phyloP scores from a whole-genome alignment of 2,113 vertebrate genomes.

The Brienomyrus longianalis region DNA sequence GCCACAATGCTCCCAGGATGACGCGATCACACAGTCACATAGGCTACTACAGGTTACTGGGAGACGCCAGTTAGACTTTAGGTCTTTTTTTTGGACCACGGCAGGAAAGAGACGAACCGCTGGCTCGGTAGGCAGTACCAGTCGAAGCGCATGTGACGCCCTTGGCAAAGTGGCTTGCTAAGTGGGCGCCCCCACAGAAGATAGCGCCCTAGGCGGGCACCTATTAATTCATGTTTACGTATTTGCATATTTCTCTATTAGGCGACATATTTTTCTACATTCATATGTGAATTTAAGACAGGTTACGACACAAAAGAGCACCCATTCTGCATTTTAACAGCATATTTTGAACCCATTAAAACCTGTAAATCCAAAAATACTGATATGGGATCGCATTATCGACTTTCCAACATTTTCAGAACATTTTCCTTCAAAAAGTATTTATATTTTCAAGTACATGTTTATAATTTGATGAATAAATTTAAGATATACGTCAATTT shows the following conservation, averaged over 20 bases:
- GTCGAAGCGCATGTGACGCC: not conserved
- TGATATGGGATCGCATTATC: not conserved
- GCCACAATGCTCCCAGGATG: not conserved
- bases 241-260: not conserved
- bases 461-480: not conserved
- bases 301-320: no score
- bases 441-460: not conserved
- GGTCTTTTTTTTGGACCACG: not conserved
- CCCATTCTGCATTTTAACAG: not conserved
- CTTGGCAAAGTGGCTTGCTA: no score
- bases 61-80: not conserved
- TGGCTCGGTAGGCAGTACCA: not conserved
- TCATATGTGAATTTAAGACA: not conserved
- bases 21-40: not conserved
- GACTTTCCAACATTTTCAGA: not conserved
- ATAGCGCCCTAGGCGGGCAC: not conserved
- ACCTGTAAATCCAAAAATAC: not conserved
- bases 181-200: not conserved
- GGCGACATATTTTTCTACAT: not conserved
- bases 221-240: not conserved
- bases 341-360: not conserved
- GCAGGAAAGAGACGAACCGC: not conserved
- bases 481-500: not conserved
- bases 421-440: not conserved
- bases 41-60: not conserved